Conservation (phyloP, 2,888 invertebrate genomes). For the Thereva unica region DNA sequence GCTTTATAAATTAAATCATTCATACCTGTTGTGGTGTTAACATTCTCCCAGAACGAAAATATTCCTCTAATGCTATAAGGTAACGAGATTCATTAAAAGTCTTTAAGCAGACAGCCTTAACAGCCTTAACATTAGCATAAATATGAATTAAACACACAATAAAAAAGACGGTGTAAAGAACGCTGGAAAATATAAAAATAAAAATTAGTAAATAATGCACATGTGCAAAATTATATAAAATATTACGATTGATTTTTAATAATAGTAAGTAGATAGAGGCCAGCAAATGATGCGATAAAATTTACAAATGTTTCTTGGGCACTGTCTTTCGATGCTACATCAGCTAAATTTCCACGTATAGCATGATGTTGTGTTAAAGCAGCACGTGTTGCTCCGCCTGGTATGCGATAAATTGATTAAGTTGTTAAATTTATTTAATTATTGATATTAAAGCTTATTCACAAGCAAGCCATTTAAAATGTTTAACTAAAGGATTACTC, state of each 20-base stretch:
- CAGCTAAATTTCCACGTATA: constrained; percentile 85
- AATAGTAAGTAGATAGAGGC: constrained; percentile 73
- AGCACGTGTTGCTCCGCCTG: constrained; percentile 88
- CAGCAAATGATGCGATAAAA: constrained; percentile 78
- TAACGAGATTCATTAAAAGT: constrained; percentile 82
- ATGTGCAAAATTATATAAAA: constrained; percentile 12
- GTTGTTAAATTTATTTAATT: background rate
- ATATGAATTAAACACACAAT: constrained; percentile 79
- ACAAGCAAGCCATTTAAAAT: constrained; percentile 34
- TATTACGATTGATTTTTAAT: constrained; percentile 62
- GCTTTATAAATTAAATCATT: background rate
- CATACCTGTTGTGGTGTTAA: constrained; percentile 64
- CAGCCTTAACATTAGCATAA: constrained; percentile 85
- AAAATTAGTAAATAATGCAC: constrained; percentile 31
- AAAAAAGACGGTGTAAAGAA: constrained; percentile 74
- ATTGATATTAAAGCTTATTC: constrained; percentile 6
- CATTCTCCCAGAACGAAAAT: constrained; percentile 66
- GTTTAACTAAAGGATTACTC: background rate
- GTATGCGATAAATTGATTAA: background rate
- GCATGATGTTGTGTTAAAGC: constrained; percentile 95
- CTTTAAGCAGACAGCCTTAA: constrained; percentile 76
- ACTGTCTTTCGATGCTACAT: constrained; percentile 90
- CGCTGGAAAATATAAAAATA: constrained; percentile 59
- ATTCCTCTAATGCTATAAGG: constrained; percentile 70
- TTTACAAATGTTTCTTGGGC: constrained; percentile 97